Evolutionary conservation across 2,113 vertebrate genomes (phyloP), one percentile per base, ranked within the genome.

Genomic region (Cinclus cinclus): DNA sequence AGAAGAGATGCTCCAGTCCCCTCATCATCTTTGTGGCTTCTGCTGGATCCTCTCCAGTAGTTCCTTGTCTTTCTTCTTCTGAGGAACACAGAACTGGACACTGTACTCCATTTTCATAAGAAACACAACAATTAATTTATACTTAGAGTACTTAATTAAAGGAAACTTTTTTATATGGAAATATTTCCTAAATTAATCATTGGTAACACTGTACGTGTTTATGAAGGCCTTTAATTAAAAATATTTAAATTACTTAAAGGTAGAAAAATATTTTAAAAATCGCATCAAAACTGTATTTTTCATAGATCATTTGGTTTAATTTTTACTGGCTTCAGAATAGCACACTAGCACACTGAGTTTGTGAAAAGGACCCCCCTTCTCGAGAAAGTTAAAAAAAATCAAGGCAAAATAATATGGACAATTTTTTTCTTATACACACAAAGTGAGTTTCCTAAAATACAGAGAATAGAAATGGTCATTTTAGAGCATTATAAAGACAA

Each of bases 161-260:
- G 60, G 41, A 85, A 92, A 84, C 33, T 7, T 92, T 31, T 58
- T 73, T 39, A 73, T n/a, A 83, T 13, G 59, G 58, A 87, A 94
- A 94, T 87, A 85, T 47, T 83, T 65, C 81, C 47, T 87, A 59
- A 90, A 93, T 90, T 89, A 92, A 89, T 78, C n/a, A 42, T 46
- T 76, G 14, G 33, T 59, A 81, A 82, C 24, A 31, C 4, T 28
- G 42, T 59, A 46, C 9, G 18, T 62, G 28, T n/a, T 74, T 80
- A 83, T 55, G 47, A 83, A 87, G n/a, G 44, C 7, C 47, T 94
- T 67, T 90, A 92, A 95, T 93, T 91, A 93, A 91, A 90, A 73
- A 59, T 63, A 94, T 47, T 88, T 86, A 44, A 83, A 85, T 83
- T 91, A 85, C 13, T 37, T 79, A 44, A 41, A 83, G 7, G 23